phyloP scores from a whole-genome alignment of 2,113 vertebrate genomes.

The Irena cyanogastra region DNA sequence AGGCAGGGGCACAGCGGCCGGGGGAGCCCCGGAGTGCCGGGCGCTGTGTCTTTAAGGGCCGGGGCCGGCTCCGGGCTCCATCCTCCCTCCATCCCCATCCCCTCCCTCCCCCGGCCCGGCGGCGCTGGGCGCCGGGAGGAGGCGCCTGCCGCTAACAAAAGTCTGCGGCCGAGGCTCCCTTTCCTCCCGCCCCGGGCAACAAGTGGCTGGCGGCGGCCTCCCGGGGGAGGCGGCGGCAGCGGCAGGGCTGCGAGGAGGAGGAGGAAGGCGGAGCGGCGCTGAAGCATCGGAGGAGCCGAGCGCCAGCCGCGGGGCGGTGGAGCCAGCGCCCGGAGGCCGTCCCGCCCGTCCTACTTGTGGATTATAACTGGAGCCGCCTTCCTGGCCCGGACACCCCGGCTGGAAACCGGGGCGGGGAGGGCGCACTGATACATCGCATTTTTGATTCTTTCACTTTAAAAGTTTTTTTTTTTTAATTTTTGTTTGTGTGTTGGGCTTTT shows the following conservation, averaged over 20 bases:
- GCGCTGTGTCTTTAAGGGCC: constrained; percentile 16
- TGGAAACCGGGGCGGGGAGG: neutral
- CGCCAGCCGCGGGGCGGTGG: neutral
- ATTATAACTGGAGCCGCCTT: constrained; percentile 8
- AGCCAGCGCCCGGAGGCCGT: neutral
- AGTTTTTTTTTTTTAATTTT: neutral
- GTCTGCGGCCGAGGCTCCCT: neutral
- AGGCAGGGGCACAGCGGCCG: neutral
- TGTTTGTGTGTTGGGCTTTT: no score
- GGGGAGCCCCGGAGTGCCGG: accelerated
- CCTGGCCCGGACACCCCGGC: neutral
- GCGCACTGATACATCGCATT: neutral
- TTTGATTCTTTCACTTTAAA: neutral
- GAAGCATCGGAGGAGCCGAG: neutral
- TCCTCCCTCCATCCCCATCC: neutral
- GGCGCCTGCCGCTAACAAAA: constrained; percentile 75
- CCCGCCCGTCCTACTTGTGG: neutral
- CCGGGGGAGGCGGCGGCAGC: constrained; percentile 1
- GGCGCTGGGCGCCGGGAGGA: constrained; percentile 67
- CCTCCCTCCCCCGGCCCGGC: neutral
- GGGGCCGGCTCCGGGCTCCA: neutral
- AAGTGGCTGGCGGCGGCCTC: constrained; percentile 56
- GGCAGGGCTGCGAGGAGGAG: neutral
- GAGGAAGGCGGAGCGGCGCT: neutral
- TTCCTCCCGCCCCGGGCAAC: constrained; percentile 12